Base-by-base conservation (phyloP, 2,888 invertebrate genomes). In the Erebia epiphron region DNA sequence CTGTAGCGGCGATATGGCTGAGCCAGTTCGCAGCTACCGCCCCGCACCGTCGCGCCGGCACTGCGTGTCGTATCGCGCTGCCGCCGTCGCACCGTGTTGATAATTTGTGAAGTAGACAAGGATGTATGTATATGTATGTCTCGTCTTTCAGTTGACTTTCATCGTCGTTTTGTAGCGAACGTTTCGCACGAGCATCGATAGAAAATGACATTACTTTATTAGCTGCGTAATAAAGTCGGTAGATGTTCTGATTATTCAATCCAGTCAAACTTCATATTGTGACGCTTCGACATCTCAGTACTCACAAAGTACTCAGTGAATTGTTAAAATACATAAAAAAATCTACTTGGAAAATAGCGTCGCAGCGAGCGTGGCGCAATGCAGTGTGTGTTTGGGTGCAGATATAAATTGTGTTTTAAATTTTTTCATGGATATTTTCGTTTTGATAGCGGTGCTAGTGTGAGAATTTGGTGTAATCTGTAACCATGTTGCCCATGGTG, bases 121-220 rank as follows among this genome's bases (percentile, higher is more conserved):
- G 92, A 92, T 90, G 88, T 90, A 89, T 89, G 89, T 91, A 92
- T 92, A 91, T 91, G 87, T 91, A 89, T 88, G 89, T 92, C 92
- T 92, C 92, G 92, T 91, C 92, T 92, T 92, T 92, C 92, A 93
- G 92, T 93, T 92, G 92, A 92, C 92, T 93, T 93, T 92, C 92
- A 92, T 91, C 92, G 90, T 89, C 89, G 92, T 91, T 91, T 90
- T 89, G 91, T 88, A 87, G 92, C 87, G 92, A 92, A 92, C 92
- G 92, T 91, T 92, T 92, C 89, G 91, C 90, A 88, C 90, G 87
- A 87, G 86, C 89, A 88, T 90, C 86, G 87, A 90, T 90, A 91
- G 86, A 83, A 89, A 89, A 91, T 90, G 89, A 89, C 91, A 89
- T 84, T 89, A 88, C 75, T 79, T 78, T 79, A 79, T 79, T 88